Percentiles rank a stretch among this genome's conserved stretches.
phyloP scores from a whole-genome alignment of 2,888 invertebrate species.

The Caenorhabditis panamensis region DNA sequence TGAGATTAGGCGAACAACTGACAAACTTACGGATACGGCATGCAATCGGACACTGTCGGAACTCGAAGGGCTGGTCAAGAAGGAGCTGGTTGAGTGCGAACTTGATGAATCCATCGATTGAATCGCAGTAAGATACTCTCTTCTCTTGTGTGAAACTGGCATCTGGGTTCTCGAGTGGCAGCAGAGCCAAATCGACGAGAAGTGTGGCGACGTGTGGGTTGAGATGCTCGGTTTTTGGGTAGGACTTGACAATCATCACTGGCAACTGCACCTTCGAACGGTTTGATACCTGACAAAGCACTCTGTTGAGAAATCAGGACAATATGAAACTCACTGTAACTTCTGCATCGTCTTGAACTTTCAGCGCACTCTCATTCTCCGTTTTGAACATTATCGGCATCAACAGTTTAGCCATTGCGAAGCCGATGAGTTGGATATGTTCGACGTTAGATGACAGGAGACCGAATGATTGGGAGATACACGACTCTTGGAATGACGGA shows the following conservation, averaged over 20 bases:
- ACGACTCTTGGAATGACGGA: constrained; percentile 27
- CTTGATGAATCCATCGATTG: constrained; percentile 43
- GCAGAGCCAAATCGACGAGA: constrained; percentile 38
- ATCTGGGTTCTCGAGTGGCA: constrained; percentile 23
- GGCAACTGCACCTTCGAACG: constrained; percentile 34
- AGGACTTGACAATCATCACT: constrained; percentile 21
- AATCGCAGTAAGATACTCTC: constrained; percentile 57
- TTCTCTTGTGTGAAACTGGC: constrained; percentile 35
- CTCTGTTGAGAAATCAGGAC: neutral
- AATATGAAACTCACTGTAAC: constrained; percentile 2
- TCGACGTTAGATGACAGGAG: constrained; percentile 23
- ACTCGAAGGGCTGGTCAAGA: constrained; percentile 42
- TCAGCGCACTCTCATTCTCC: constrained; percentile 31
- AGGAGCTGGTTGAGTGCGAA: constrained; percentile 47
- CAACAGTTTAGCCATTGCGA: constrained; percentile 43
- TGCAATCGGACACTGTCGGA: constrained; percentile 14
- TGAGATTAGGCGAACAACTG: neutral
- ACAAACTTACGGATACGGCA: constrained; percentile 28
- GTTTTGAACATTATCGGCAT: constrained; percentile 51
- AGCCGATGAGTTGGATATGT: constrained; percentile 50
- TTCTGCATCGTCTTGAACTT: constrained; percentile 16
- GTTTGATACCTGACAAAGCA: constrained; percentile 10
- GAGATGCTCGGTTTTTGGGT: constrained; percentile 5
- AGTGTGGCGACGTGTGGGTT: constrained; percentile 29
- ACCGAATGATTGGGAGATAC: constrained; percentile 41